Evolutionary conservation across 2,888 invertebrate species (phyloP).

Genomic region (Ophion slaviceki): DNA sequence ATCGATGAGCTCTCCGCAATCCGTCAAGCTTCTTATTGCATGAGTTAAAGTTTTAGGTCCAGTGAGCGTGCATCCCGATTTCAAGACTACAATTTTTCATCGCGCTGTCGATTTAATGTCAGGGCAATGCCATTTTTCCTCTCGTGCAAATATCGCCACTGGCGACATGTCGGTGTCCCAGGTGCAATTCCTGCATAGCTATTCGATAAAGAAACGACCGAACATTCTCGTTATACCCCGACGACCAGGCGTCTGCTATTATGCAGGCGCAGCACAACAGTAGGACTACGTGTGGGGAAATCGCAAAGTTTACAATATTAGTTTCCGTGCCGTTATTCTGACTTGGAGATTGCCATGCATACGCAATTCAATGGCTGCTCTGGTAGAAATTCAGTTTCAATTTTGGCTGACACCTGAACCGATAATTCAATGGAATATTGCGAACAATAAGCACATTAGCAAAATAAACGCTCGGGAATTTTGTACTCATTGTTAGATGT

Average conservation of each 20-base stretch:
- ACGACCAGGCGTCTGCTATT: conserved; percentile 21
- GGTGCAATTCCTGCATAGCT: background rate
- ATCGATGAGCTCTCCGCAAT: background rate
- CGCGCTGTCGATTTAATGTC: background rate
- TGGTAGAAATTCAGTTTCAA: background rate
- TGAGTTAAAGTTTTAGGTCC: background rate
- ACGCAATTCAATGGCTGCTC: background rate
- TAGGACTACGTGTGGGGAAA: background rate
- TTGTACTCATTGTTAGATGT: background rate
- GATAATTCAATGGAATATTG: background rate
- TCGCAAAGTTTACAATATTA: background rate
- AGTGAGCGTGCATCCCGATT: background rate
- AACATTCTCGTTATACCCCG: background rate
- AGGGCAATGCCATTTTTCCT: background rate
- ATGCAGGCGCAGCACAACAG: background rate
- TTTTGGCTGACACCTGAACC: background rate
- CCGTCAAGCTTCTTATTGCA: background rate
- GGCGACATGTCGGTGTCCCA: background rate
- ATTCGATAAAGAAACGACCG: background rate
- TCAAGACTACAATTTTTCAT: background rate
- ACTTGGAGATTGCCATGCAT: background rate
- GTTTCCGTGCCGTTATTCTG: background rate
- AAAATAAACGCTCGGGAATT: background rate
- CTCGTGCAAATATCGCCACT: background rate
- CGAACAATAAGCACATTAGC: background rate